A percentile compares a stretch with the other conserved stretches of the same genome.
phyloP scores from a whole-genome alignment of 2,113 vertebrate genomes.

The Ptychochromis oligacanthus region DNA sequence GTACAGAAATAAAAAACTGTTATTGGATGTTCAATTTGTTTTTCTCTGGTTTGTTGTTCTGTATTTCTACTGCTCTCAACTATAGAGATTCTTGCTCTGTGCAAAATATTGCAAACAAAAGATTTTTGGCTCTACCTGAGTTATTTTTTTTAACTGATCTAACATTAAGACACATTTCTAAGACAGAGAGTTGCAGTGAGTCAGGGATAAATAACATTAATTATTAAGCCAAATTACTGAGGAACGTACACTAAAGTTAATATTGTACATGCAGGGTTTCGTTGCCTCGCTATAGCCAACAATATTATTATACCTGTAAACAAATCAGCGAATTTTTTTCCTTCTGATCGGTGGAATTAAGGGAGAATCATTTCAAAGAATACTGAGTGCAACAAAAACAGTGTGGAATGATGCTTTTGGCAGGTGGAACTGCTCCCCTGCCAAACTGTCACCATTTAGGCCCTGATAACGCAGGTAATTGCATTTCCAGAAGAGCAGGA shows the following conservation, averaged over 20 bases:
- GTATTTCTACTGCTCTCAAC: background rate
- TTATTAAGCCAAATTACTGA: background rate
- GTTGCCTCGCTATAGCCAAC: background rate
- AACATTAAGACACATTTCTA: background rate
- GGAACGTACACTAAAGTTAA: background rate
- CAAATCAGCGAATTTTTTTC: conserved; percentile 48
- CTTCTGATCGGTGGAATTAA: conserved; percentile 51
- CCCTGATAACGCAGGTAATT: conserved; percentile 90
- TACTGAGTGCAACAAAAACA: conserved; percentile 64
- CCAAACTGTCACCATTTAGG: conserved; percentile 83
- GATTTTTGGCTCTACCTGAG: background rate
- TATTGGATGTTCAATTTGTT: conserved; percentile 18
- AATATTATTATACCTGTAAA: conserved; percentile 35
- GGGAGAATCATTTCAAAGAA: conserved; percentile 53
- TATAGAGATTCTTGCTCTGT: background rate
- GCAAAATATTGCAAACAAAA: background rate
- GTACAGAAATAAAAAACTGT: conserved; percentile 41
- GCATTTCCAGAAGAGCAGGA: conserved; percentile 89
- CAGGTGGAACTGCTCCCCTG: conserved; percentile 76
- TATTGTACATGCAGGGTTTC: background rate
- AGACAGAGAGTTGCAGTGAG: background rate
- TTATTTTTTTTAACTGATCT: background rate
- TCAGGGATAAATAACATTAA: background rate
- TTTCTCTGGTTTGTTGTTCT: conserved; percentile 9
- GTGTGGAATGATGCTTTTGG: conserved; percentile 69